phyloP scores from a whole-genome alignment of 1,140 invertebrate genomes.

The Pentalonia nigronervosa region DNA sequence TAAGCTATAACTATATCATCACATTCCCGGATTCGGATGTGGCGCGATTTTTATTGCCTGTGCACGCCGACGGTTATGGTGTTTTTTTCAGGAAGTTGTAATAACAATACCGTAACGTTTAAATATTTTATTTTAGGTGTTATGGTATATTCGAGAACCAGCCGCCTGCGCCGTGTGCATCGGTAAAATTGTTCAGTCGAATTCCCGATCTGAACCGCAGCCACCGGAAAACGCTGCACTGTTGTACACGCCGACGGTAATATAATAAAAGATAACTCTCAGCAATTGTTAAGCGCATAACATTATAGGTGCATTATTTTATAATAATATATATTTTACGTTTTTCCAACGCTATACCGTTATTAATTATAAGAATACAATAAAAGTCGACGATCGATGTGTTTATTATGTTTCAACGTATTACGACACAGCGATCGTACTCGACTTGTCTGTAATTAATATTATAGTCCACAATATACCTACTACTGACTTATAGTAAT shows the following conservation, averaged over 20 bases:
- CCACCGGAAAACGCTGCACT: no score
- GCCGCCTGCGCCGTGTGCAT: background rate
- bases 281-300: background rate
- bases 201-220: no score
- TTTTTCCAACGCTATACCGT: background rate
- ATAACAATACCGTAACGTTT: background rate
- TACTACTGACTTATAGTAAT: background rate
- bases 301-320: background rate
- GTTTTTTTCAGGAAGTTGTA: background rate
- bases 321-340: no score
- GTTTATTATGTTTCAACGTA: background rate
- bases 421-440: background rate
- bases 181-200: background rate
- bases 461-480: background rate
- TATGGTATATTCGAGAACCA: background rate
- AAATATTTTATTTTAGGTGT: background rate
- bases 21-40: background rate
- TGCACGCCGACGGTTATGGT: background rate
- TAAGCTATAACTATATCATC: background rate
- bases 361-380: background rate
- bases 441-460: background rate
- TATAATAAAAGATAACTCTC: background rate
- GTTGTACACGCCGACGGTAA: no score
- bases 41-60: background rate
- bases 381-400: no score